phyloP scores from a whole-genome alignment of 1,140 invertebrate genomes.

The Aphaenogaster ashmeadi region DNA sequence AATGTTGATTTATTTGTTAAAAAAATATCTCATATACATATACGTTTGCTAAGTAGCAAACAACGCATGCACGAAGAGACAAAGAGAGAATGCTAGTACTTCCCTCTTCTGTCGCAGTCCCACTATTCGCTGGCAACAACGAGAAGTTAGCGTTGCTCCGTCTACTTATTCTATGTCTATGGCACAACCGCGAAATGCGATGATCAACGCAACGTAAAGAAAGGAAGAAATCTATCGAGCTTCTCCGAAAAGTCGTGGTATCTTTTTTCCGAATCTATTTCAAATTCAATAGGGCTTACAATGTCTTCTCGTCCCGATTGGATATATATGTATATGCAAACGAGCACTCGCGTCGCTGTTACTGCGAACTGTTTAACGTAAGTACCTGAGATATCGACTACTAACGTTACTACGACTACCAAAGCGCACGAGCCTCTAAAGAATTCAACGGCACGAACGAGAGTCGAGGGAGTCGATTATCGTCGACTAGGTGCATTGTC shows the following conservation, averaged over 20 bases:
- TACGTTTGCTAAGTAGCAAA: too few relatives aligned
- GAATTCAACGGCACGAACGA: constrained; percentile 4
- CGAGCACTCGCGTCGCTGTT: constrained; percentile 41
- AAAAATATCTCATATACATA: too few relatives aligned
- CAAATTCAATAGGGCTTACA: constrained; percentile 20
- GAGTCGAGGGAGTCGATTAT: not conserved
- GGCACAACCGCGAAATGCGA: not conserved
- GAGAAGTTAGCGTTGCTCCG: too few relatives aligned
- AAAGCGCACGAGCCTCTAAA: constrained; percentile 47
- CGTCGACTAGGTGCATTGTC: not conserved
- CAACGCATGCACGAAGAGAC: too few relatives aligned
- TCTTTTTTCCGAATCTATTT: constrained; percentile 25
- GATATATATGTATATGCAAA: constrained; percentile 11
- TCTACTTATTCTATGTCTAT: too few relatives aligned
- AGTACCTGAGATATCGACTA: constrained; percentile 57
- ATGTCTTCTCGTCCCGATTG: constrained; percentile 2
- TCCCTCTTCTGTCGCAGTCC: too few relatives aligned
- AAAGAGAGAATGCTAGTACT: too few relatives aligned
- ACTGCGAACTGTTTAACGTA: constrained; percentile 53
- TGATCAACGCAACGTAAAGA: constrained; percentile 7
- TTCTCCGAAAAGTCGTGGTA: constrained; percentile 41
- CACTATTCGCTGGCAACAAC: too few relatives aligned
- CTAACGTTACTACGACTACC: constrained; percentile 46
- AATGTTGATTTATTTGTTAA: too few relatives aligned
- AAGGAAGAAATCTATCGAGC: constrained; percentile 36